Percentiles rank a stretch among this genome's conserved stretches.
Conservation (phyloP, 2,797 vertebrate genomes). For the Anabas testudineus region DNA sequence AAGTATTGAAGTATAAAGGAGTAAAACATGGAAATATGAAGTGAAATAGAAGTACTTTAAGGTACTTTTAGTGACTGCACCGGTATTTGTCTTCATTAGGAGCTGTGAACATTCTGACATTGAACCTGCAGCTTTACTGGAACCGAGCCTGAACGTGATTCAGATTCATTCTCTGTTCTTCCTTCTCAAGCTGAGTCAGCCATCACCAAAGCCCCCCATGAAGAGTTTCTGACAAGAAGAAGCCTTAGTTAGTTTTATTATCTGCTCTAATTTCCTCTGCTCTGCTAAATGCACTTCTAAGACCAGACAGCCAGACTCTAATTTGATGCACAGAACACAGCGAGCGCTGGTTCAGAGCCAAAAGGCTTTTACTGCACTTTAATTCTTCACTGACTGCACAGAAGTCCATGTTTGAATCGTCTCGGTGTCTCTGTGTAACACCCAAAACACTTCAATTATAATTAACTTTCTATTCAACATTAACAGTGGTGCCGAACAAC, state of each 20-base stretch:
- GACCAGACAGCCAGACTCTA: neutral
- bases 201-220: neutral
- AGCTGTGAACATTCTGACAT: too few relatives aligned
- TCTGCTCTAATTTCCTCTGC: constrained; percentile 1
- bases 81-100: too few relatives aligned
- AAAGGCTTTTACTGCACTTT: constrained; percentile 6
- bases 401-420: neutral
- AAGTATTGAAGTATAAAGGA: too few relatives aligned
- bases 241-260: neutral
- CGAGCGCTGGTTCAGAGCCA: neutral
- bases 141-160: neutral
- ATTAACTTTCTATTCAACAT: neutral
- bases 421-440: neutral
- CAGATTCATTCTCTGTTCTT: neutral
- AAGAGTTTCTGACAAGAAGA: neutral
- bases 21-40: too few relatives aligned
- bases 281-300: constrained; percentile 14
- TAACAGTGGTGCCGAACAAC: neutral
- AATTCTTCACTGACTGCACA: neutral
- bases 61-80: too few relatives aligned
- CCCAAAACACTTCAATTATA: neutral
- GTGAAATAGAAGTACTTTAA: too few relatives aligned
- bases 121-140: neutral
- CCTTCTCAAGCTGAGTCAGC: constrained; percentile 28
- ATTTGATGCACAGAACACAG: neutral